These are phyloP conservation scores for Phaedon cochleariae DNA, from an alignment of 2,888 invertebrate genomes.

Conservation along the genomic window DNA sequence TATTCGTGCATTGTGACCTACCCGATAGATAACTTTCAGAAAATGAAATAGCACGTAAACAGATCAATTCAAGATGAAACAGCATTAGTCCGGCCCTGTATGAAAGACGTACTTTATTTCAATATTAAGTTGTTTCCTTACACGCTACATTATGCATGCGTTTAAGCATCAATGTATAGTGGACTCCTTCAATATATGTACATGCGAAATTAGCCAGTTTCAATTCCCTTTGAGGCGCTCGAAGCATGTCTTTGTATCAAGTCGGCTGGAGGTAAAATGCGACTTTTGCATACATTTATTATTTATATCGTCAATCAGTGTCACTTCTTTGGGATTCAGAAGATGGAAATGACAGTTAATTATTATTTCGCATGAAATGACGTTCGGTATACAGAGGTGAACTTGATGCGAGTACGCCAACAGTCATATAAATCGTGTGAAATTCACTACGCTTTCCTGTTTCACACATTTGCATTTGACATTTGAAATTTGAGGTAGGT, in stretches of 20 bases:
- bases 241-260: not conserved
- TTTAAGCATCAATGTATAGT: constrained; percentile 30
- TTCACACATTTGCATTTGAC: too few relatives aligned
- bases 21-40: too few relatives aligned
- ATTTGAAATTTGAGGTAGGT: too few relatives aligned
- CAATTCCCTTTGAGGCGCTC: constrained; percentile 27
- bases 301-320: not conserved
- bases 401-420: too few relatives aligned
- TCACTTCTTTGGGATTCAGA: not conserved
- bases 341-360: not conserved
- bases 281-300: not conserved
- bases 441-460: too few relatives aligned
- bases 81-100: not conserved
- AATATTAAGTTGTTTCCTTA: not conserved
- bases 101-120: not conserved
- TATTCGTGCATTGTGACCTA: too few relatives aligned
- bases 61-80: too few relatives aligned
- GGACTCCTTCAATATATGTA: constrained; percentile 20
- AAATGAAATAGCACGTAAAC: too few relatives aligned
- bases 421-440: too few relatives aligned
- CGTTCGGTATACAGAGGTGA: not conserved
- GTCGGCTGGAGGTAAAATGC: not conserved
- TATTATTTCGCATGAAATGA: not conserved
- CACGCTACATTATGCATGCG: constrained; percentile 43
- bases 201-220: constrained; percentile 43